Evolutionary conservation across 2,888 invertebrate species (phyloP).

Genomic region (Hololepta plana): DNA sequence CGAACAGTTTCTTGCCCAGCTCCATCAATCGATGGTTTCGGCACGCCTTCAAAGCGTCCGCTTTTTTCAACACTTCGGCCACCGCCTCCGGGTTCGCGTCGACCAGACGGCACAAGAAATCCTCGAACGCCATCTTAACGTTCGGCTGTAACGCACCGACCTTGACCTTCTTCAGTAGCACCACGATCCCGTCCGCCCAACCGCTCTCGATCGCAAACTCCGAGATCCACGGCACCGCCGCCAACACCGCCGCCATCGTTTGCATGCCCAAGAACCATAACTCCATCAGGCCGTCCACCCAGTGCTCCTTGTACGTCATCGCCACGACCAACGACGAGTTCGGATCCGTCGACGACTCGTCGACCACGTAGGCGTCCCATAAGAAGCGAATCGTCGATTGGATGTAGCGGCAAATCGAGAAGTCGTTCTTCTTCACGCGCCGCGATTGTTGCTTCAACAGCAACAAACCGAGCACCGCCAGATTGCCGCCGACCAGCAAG

Average conservation of each 20-base stretch:
- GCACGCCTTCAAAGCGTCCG: slow-evolving; percentile 66
- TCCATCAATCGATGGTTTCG: slow-evolving; percentile 80
- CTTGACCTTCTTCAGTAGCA: slow-evolving; percentile 65
- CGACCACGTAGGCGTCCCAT: slow-evolving; percentile 84
- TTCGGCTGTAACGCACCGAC: slow-evolving; percentile 65
- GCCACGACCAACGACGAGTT: slow-evolving; percentile 66
- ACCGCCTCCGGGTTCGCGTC: slow-evolving; percentile 57
- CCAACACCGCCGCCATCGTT: slow-evolving; percentile 67
- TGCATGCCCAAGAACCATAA: slow-evolving; percentile 91
- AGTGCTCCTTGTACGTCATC: slow-evolving; percentile 69
- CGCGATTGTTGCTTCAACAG: slow-evolving; percentile 68
- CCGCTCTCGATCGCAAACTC: slow-evolving; percentile 85
- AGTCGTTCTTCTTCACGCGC: slow-evolving; percentile 72
- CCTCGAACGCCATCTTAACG: slow-evolving; percentile 79
- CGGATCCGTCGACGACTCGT: slow-evolving; percentile 69
- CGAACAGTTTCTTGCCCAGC: slow-evolving; percentile 71
- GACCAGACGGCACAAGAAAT: slow-evolving; percentile 69
- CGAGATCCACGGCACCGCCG: slow-evolving; percentile 73
- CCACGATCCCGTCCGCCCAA: slow-evolving; percentile 81
- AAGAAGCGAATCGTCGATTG: slow-evolving; percentile 78
- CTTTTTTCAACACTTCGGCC: slow-evolving; percentile 58
- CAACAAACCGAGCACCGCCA: slow-evolving; percentile 66
- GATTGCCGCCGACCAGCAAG: slow-evolving; percentile 67
- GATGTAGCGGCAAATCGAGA: slow-evolving; percentile 75
- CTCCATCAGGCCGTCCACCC: slow-evolving; percentile 81